These are phyloP conservation scores for Cydia strobilella DNA, from an alignment of 1,140 invertebrate genomes.

Conservation along the genomic window DNA sequence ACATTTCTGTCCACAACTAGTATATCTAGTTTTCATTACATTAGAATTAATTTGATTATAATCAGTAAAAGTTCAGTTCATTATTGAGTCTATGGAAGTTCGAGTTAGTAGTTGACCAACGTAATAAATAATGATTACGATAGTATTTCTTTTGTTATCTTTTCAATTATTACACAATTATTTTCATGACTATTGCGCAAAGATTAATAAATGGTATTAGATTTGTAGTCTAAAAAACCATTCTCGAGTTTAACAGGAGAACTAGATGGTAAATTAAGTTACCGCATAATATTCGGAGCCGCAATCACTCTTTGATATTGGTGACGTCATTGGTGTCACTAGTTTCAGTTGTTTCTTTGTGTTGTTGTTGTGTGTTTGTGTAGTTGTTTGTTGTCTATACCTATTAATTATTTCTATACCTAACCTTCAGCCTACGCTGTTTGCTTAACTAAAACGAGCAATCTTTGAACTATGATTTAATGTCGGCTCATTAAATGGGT, in stretches of 20 bases:
- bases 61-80: background rate
- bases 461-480: constrained; percentile 8
- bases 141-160: background rate
- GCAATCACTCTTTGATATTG: background rate
- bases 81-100: background rate
- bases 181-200: too few relatives aligned
- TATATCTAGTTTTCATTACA: background rate
- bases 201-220: too few relatives aligned
- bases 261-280: too few relatives aligned
- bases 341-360: background rate
- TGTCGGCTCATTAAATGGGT: background rate
- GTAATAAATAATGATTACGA: background rate
- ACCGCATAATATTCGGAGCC: too few relatives aligned
- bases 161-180: too few relatives aligned
- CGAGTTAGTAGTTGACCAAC: background rate
- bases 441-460: background rate
- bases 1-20: background rate
- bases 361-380: too few relatives aligned
- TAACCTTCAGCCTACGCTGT: background rate
- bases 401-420: background rate
- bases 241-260: too few relatives aligned
- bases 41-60: background rate
- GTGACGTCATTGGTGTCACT: background rate
- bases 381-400: too few relatives aligned
- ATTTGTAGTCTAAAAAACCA: too few relatives aligned